A percentile compares a stretch with the other conserved stretches of the same genome.
Conservation (phyloP, 1,140 invertebrate genomes). For the Tetraneura akinire region DNA sequence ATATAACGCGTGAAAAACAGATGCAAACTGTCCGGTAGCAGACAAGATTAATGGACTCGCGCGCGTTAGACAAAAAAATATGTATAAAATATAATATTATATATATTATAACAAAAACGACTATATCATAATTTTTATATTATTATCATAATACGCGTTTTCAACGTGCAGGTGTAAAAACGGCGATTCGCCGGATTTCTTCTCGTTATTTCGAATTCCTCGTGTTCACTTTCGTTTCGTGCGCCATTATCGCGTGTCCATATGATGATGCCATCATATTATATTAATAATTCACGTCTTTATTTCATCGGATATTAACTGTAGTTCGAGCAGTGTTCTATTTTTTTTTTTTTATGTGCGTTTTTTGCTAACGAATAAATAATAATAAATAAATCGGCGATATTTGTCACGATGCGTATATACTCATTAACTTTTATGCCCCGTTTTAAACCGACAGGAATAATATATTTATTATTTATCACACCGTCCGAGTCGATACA, state of each 20-base stretch:
- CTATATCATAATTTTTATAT: no score
- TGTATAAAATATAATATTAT: no score
- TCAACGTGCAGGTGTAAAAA: conserved; percentile 10
- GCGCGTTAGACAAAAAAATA: conserved; percentile 14
- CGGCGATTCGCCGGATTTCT: conserved; percentile 8
- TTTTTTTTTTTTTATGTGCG: background rate
- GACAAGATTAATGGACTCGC: conserved; percentile 33
- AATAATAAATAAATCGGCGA: no score
- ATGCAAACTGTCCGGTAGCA: conserved; percentile 47
- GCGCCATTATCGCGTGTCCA: background rate
- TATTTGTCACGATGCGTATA: no score
- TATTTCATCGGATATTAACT: background rate
- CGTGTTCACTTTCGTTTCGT: conserved; percentile 32
- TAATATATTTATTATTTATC: no score
- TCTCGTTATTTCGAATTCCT: background rate
- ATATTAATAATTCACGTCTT: background rate
- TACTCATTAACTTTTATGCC: no score
- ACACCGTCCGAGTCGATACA: no score
- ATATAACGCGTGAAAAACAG: conserved; percentile 20
- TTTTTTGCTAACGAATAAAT: no score
- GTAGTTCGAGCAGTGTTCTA: background rate
- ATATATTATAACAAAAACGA: no score
- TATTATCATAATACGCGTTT: no score
- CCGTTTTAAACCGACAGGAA: no score
- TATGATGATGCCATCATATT: background rate